These are phyloP conservation scores for Cottus gobio DNA, from an alignment of 2,113 vertebrate genomes.

Conservation along the genomic window DNA sequence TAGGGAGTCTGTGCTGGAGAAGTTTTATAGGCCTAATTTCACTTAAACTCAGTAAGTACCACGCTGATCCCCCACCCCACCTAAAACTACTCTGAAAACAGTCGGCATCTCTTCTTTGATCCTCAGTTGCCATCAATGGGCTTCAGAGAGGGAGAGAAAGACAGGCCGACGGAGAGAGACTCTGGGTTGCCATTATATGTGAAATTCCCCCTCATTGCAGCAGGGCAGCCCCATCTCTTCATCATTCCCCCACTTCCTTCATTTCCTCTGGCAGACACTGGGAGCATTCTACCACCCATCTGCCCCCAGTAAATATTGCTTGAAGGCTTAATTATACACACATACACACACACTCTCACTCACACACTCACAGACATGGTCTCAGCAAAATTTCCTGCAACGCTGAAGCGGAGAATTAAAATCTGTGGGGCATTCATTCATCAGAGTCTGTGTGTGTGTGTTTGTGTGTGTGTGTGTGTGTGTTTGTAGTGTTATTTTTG, in stretches of 20 bases:
- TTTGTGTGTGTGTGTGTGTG: conserved; percentile 69
- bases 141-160: conserved; percentile 58
- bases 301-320: conserved; percentile 85
- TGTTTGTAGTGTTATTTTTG: conserved; percentile 60
- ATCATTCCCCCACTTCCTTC: conserved; percentile 76
- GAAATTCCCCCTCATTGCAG: conserved; percentile 66
- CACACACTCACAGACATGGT: conserved; percentile 50
- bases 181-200: conserved; percentile 59
- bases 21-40: conserved; percentile 75
- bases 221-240: conserved; percentile 68
- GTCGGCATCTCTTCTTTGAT: conserved; percentile 64
- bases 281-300: conserved; percentile 81
- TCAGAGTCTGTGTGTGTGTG: conserved; percentile 59
- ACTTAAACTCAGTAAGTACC: conserved; percentile 60
- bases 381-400: conserved; percentile 81
- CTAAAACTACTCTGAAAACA: conserved; percentile 63
- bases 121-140: conserved; percentile 62
- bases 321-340: conserved; percentile 83
- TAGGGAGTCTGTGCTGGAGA: conserved; percentile 60
- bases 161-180: conserved; percentile 46
- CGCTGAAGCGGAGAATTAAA: conserved; percentile 77
- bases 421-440: conserved; percentile 80
- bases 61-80: conserved; percentile 23
- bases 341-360: conserved; percentile 50
- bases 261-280: conserved; percentile 81